Evolutionary conservation across 53 echinoderm and acorn worm genomes (phyloP), one percentile per base, ranked within the genome.

Genomic region (Paracentrotus lividus): DNA sequence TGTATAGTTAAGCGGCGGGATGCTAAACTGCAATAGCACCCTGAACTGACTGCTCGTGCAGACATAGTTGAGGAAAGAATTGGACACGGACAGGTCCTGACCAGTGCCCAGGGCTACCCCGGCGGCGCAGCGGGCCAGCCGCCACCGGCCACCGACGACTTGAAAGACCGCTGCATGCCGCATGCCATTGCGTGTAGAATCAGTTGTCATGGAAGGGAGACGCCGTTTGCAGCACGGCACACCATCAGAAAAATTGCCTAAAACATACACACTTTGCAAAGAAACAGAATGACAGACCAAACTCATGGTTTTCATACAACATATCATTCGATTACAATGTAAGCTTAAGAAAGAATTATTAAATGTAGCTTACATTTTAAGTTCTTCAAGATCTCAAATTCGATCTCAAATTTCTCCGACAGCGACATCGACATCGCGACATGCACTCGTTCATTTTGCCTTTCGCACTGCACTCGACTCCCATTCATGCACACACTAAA

Each of bases 191-290:
- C 61, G 5, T 61, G 61, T 29, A 61, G 61, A 15, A 23, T 20
- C 72, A 72, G 72, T 72, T 72, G 72, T 72, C 72, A 72, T 72
- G 72, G 72, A 21, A 72, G 72, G 72, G 40, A 40, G 72, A 72
- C 72, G 72, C 72, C 72, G 40, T 36, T 72, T 72, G 72, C 40
- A 20, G 40, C 67, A 38, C 15, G 72, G 16, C 66, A 66, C 29
- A 40, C 40, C 36, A 16, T 40, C 40, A 36, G 1, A 72, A 38
- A 72, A 5, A 2, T 16, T 1, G 32, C 72, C 21, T 38, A 6
- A 72, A 72, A 72, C 40, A 72, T 18, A 72, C 40, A 20, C 72
- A 38, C 38, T 72, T 32, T 2, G 5, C 18, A 72, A 15, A n/a
- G n/a, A n/a, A 16, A 72, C 4, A 16, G 40, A 18, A 36, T 8